Base-by-base conservation (phyloP, 2,113 vertebrate species). In the Neolamprologus ventralis region DNA sequence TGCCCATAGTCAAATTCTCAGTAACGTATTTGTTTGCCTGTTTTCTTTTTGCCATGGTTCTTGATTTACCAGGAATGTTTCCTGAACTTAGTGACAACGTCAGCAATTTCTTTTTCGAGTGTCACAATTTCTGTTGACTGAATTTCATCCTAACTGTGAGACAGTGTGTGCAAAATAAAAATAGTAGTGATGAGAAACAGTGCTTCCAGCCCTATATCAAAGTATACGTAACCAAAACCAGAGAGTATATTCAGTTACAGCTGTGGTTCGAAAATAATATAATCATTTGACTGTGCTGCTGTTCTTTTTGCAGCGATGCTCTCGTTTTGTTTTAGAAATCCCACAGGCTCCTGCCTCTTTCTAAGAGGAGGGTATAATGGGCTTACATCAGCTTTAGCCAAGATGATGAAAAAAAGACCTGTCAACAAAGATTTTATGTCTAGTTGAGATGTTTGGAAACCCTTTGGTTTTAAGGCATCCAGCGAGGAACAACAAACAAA, bases 51-150 rank as follows among this genome's bases (percentile, higher is more conserved):
- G 26, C 63, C 19, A 37, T 16, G 13, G 19, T 73, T 17, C 11
- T 73, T 37, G 6, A 58, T 47, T 5, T 49, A 19, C 7, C 13
- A 35, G 14, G 11, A 57, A 7, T 11, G 21, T 31, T 73, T 57
- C 9, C 7, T 40, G 23, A 47, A 75, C 9, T 47, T 73, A 11
- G 14, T 71, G 65, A 23, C 23, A 47, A 47, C 40, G 0, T 0
- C 68, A 28, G 28, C 4, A 28, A 71, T 6, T 23, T 42, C 5
- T 23, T 71, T 71, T 45, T 45, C 4, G 65, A 45, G 13, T 7
- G 0, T 73, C 68, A 26, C 21, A 16, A 45, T 65, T 65, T 65
- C 33, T 5, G 42, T 28, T 78, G 42, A 75, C 14, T 47, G 42
- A 75, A 28, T 45, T 49, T 28, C 3, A 21, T 68, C 63, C 63